phyloP scores from a whole-genome alignment of 1,140 invertebrate genomes.

The Epicauta chinensis region DNA sequence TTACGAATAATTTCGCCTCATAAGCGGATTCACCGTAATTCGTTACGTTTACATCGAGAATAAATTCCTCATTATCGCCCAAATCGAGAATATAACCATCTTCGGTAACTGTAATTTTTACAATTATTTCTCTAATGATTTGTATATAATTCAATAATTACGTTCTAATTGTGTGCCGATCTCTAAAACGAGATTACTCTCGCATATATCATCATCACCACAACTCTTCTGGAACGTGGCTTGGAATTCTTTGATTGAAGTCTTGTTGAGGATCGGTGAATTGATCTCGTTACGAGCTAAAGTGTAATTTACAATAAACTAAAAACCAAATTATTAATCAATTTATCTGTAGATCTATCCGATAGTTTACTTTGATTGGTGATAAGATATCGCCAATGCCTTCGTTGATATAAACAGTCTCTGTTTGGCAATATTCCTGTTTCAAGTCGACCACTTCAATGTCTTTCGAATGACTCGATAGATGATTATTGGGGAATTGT shows the following conservation, averaged over 20 bases:
- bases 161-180: slow-evolving; percentile 41
- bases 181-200: slow-evolving; percentile 73
- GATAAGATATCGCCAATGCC: slow-evolving; percentile 79
- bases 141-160: neutral
- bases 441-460: slow-evolving; percentile 14
- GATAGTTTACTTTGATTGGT: slow-evolving; percentile 57
- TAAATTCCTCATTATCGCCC: slow-evolving; percentile 69
- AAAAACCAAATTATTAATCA: slow-evolving; percentile 25
- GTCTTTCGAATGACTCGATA: slow-evolving; percentile 9
- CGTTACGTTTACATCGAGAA: slow-evolving; percentile 64
- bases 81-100: slow-evolving; percentile 55
- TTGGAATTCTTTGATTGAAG: slow-evolving; percentile 72
- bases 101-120: slow-evolving; percentile 22
- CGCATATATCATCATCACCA: slow-evolving; percentile 81
- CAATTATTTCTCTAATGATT: neutral
- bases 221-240: slow-evolving; percentile 92
- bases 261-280: slow-evolving; percentile 83
- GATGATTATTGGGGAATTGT: slow-evolving; percentile 25
- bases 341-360: neutral
- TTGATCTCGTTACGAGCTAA: slow-evolving; percentile 66
- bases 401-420: slow-evolving; percentile 77
- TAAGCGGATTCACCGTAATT: slow-evolving; percentile 88
- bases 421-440: slow-evolving; percentile 55
- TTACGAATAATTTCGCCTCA: slow-evolving; percentile 76
- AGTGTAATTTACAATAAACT: slow-evolving; percentile 78